Conservation (phyloP, 2,797 vertebrate species). For the Parauchenoglanis ngamensis region DNA sequence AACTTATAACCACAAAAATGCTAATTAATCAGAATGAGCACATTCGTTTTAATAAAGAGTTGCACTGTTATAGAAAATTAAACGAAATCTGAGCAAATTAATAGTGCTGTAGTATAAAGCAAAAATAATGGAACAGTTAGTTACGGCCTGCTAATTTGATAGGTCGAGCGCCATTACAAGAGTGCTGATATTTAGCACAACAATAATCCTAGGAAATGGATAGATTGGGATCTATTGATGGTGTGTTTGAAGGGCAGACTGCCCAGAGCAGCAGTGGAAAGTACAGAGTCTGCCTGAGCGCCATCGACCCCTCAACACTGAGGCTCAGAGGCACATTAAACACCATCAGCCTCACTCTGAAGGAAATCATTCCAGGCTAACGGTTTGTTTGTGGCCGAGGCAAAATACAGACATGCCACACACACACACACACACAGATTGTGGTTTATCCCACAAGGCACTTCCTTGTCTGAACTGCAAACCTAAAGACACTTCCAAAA, state of each 20-base stretch:
- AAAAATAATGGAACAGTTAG: too few relatives aligned
- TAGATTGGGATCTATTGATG: conserved; percentile 38
- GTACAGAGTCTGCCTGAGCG: conserved; percentile 31
- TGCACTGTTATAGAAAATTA: neutral
- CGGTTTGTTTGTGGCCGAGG: conserved; percentile 4
- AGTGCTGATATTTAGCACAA: neutral
- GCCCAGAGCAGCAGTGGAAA: conserved; percentile 51
- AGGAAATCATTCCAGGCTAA: conserved; percentile 31
- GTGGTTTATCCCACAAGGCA: conserved; percentile 17
- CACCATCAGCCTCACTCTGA: conserved; percentile 39
- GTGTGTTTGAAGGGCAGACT: conserved; percentile 40
- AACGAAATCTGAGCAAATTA: neutral
- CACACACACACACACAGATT: neutral
- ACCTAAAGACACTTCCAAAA: neutral
- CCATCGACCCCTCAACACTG: conserved; percentile 45
- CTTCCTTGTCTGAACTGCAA: conserved; percentile 8
- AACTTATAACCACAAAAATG: neutral
- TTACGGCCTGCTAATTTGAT: too few relatives aligned
- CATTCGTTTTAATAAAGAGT: neutral
- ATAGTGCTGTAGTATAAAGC: neutral
- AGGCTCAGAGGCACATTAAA: conserved; percentile 31
- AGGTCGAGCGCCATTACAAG: too few relatives aligned
- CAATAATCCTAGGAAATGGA: conserved; percentile 11
- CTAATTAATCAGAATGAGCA: neutral
- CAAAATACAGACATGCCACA: conserved; percentile 5